phyloP scores from a whole-genome alignment of 2,797 vertebrate genomes.

The Peromyscus attwateri region DNA sequence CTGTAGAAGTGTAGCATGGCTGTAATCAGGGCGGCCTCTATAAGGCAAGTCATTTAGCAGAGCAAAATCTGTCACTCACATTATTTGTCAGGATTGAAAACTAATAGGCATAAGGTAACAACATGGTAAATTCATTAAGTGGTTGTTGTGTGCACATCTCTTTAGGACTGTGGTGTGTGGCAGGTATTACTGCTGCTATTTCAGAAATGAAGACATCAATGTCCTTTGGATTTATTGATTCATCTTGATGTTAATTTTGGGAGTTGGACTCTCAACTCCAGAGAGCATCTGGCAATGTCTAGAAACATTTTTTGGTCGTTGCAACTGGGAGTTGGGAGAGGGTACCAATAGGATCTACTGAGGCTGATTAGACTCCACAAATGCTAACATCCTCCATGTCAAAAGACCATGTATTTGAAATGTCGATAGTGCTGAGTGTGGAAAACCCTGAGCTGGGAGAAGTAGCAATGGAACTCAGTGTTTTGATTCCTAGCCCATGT shows the following conservation, averaged over 20 bases:
- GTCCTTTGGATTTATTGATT: constrained; percentile 11
- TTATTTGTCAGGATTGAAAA: constrained; percentile 57
- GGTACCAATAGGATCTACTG: neutral
- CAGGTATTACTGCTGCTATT: constrained; percentile 25
- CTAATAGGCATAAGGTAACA: constrained; percentile 25
- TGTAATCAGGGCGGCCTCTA: neutral
- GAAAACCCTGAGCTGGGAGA: constrained; percentile 8
- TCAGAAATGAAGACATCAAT: constrained; percentile 62
- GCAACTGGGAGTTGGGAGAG: neutral
- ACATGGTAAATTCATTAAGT: neutral
- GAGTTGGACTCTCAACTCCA: neutral
- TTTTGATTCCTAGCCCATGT: neutral
- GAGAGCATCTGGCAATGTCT: constrained; percentile 13
- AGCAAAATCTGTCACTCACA: constrained; percentile 27
- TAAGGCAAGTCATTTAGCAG: constrained; percentile 62
- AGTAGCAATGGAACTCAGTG: neutral
- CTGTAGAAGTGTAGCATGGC: constrained; percentile 18
- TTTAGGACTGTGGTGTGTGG: neutral
- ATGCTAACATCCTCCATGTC: neutral
- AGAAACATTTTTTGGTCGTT: constrained; percentile 42
- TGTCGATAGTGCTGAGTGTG: neutral
- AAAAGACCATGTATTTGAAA: neutral
- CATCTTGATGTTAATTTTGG: constrained; percentile 21
- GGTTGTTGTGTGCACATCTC: constrained; percentile 1
- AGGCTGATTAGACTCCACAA: neutral